Base-by-base conservation (phyloP, 2,888 invertebrate genomes). In the Xestoiulus laeticollis region DNA sequence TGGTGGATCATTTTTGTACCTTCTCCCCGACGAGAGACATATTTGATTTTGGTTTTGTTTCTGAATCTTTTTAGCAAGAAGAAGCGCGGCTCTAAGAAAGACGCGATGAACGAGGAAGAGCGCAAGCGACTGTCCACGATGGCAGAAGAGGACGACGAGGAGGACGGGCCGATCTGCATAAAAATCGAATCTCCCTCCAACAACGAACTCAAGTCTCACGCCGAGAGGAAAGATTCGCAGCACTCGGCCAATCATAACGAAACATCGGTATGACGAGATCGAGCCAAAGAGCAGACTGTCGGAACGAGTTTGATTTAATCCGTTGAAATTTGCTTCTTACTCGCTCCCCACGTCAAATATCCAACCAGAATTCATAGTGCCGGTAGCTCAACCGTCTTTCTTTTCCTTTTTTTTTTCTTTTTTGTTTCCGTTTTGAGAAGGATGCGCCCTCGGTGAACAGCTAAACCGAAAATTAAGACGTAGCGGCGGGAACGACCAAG, bases 81-180 rank as follows among this genome's bases (percentile, higher is more conserved):
- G 92, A 95, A 95, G 90, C 92, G 94, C 88, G 93, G 94, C 85
- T 94, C 94, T 89, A 95, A 95, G 92, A 95, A 94, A 89, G 94
- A 95, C 90, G 92, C 93, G 12, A 91, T 93, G 87, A 91, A 92
- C 88, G 93, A 93, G 19, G 94, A 94, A 89, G 94, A 94, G 90
- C 93, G 92, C 89, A 93, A 93, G 90, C 94, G 96, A 89, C 93
- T 97, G 82, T 96, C 97, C 33, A 96, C 96, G 48, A 97, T 97
- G 96, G 95, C 95, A 89, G 96, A 97, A 92, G 96, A 96, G 89
- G 96, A 97, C 90, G 96, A 96, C 92, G 96, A 96, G 90, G 95
- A 95, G 90, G 94, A 94, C 88, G 92, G 90, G 43, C 90, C 90
- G 43, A 90, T 90, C 82, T 90, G 90, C 83, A 90, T 90, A 38